Evolutionary conservation across 2,113 vertebrate species (phyloP).

Genomic region (Xyrauchen texanus): DNA sequence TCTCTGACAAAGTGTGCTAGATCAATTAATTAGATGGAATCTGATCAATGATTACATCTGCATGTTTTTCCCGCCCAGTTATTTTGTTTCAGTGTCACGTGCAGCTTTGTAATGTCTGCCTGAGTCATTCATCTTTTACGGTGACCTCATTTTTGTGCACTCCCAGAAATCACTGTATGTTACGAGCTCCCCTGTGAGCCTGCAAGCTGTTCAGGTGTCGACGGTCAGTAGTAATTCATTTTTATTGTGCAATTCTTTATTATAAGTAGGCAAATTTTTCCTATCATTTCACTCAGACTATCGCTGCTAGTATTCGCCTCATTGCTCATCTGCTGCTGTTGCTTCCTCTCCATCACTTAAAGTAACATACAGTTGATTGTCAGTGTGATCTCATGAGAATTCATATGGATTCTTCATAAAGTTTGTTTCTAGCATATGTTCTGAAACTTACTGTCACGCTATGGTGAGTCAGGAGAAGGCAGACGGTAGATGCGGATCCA

Average conservation of each 20-base stretch:
- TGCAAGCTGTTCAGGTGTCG: slow-evolving; percentile 50
- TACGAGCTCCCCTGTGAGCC: slow-evolving; percentile 40
- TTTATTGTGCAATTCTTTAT: slow-evolving; percentile 49
- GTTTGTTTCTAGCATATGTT: no score
- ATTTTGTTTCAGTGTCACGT: slow-evolving; percentile 18
- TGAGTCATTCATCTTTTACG: slow-evolving; percentile 46
- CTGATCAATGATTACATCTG: slow-evolving; percentile 38
- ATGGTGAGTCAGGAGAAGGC: no score
- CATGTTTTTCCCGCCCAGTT: slow-evolving; percentile 10
- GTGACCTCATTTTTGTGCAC: slow-evolving; percentile 44
- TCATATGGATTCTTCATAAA: no score
- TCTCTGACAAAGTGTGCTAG: slow-evolving; percentile 9
- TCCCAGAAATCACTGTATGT: slow-evolving; percentile 22
- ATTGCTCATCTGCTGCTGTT: neutral
- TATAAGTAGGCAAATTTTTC: slow-evolving; percentile 44
- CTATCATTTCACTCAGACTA: slow-evolving; percentile 27
- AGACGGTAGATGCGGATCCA: no score
- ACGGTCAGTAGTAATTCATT: slow-evolving; percentile 54
- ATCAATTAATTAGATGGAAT: slow-evolving; percentile 43
- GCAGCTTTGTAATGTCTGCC: slow-evolving; percentile 11
- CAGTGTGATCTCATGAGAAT: no score
- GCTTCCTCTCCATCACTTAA: neutral
- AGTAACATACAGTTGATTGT: neutral
- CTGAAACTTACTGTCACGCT: no score
- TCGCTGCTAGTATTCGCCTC: neutral